Percentiles rank a stretch among this genome's conserved stretches.
phyloP scores from a whole-genome alignment of 2,888 invertebrate genomes.

The Ceramica pisi region DNA sequence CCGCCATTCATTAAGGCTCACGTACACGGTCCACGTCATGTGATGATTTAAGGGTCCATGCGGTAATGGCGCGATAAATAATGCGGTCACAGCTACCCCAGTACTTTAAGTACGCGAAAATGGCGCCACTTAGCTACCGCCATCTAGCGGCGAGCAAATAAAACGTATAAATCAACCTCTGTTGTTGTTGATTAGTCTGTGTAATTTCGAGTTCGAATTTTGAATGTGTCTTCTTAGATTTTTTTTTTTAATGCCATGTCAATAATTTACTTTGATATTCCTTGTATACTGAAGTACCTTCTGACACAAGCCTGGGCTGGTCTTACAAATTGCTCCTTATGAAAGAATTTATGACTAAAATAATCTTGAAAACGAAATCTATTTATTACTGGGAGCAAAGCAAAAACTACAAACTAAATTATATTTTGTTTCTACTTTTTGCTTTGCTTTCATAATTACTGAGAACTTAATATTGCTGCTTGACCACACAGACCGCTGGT shows the following conservation, averaged over 20 bases:
- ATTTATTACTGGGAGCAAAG: background rate
- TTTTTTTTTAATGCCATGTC: background rate
- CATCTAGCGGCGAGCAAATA: constrained; percentile 81
- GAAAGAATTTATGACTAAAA: background rate
- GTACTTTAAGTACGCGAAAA: constrained; percentile 83
- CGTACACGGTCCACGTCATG: constrained; percentile 85
- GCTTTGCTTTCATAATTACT: no score
- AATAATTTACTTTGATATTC: no score
- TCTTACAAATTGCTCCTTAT: no score
- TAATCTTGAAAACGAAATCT: background rate
- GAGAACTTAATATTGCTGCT: background rate
- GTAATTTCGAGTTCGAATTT: constrained; percentile 64
- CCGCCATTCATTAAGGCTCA: constrained; percentile 88
- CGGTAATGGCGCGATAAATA: constrained; percentile 91
- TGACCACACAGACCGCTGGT: background rate
- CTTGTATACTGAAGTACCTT: no score
- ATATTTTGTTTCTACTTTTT: no score
- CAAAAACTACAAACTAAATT: no score
- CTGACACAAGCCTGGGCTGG: no score
- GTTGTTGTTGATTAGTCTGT: constrained; percentile 75
- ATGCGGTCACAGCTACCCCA: constrained; percentile 83
- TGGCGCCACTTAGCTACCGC: constrained; percentile 85
- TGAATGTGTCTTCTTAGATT: constrained; percentile 21
- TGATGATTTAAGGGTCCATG: constrained; percentile 89
- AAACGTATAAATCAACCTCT: constrained; percentile 77